phyloP scores from a whole-genome alignment of 1,140 invertebrate species.

The Uloborus diversus region DNA sequence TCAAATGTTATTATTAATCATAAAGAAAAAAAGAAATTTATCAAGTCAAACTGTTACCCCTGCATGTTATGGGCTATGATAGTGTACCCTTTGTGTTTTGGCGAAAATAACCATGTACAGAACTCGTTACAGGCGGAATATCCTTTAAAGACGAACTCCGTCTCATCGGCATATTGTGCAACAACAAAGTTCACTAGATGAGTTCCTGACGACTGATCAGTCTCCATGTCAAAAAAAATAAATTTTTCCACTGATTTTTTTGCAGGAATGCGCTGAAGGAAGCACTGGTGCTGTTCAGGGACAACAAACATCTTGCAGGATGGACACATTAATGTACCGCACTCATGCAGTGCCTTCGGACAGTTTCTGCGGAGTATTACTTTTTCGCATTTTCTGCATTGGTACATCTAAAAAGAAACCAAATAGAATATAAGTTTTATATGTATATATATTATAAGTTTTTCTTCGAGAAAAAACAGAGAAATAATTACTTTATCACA shows the following conservation, averaged over 20 bases:
- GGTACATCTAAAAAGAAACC: neutral
- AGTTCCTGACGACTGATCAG: constrained; percentile 1
- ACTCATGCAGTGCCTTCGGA: neutral
- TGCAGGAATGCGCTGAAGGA: neutral
- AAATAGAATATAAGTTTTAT: neutral
- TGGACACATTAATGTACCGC: neutral
- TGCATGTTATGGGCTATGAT: neutral
- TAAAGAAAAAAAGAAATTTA: neutral
- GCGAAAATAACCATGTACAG: neutral
- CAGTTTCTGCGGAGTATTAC: neutral
- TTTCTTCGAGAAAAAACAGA: neutral
- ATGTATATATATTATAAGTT: neutral
- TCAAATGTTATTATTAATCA: neutral
- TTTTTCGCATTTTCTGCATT: constrained; percentile 1
- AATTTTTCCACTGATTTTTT: neutral
- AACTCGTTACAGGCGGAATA: neutral
- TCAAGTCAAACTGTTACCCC: neutral
- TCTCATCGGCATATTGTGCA: neutral
- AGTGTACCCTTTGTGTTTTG: neutral
- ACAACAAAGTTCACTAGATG: neutral
- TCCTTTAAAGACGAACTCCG: neutral
- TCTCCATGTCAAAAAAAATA: constrained; percentile 17
- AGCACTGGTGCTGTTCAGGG: neutral
- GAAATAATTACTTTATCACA: neutral
- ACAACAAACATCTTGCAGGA: neutral